Evolutionary conservation across 2,888 invertebrate species (phyloP).

Genomic region (Notocelia uddmanniana): DNA sequence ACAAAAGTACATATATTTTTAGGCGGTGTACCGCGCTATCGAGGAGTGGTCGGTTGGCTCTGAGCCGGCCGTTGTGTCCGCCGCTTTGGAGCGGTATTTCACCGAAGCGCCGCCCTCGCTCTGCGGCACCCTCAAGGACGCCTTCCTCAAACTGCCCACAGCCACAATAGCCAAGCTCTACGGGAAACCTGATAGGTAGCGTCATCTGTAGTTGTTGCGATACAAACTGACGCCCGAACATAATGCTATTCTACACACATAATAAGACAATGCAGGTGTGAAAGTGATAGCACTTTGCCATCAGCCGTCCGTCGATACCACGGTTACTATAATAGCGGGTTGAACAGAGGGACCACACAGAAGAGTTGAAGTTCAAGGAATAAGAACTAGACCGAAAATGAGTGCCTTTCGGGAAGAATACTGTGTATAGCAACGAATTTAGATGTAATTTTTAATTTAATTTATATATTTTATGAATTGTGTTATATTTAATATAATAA

Average conservation of each 20-base stretch:
- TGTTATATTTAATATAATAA: too few species aligned
- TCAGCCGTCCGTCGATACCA: neutral
- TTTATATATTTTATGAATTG: neutral
- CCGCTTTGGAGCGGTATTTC: slow-evolving; percentile 78
- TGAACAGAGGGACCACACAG: neutral
- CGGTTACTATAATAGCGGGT: neutral
- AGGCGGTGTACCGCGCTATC: slow-evolving; percentile 76
- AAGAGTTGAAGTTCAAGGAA: neutral
- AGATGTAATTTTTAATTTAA: neutral
- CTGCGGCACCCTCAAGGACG: slow-evolving; percentile 73
- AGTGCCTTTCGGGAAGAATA: neutral
- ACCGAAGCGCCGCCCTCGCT: slow-evolving; percentile 64
- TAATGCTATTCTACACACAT: neutral
- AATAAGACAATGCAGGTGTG: neutral
- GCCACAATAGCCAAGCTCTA: slow-evolving; percentile 60
- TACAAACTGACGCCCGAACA: neutral
- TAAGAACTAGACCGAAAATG: neutral
- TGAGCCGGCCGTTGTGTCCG: slow-evolving; percentile 87
- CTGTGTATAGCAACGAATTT: slow-evolving; percentile 8
- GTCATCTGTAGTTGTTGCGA: neutral
- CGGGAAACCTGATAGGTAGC: slow-evolving; percentile 51
- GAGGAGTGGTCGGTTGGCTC: slow-evolving; percentile 87
- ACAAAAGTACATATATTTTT: slow-evolving; percentile 49
- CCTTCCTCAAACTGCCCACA: slow-evolving; percentile 69
- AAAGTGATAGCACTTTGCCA: neutral